These are phyloP conservation scores for Carabus problematicus DNA, from an alignment of 2,888 invertebrate species.

Conservation along the genomic window DNA sequence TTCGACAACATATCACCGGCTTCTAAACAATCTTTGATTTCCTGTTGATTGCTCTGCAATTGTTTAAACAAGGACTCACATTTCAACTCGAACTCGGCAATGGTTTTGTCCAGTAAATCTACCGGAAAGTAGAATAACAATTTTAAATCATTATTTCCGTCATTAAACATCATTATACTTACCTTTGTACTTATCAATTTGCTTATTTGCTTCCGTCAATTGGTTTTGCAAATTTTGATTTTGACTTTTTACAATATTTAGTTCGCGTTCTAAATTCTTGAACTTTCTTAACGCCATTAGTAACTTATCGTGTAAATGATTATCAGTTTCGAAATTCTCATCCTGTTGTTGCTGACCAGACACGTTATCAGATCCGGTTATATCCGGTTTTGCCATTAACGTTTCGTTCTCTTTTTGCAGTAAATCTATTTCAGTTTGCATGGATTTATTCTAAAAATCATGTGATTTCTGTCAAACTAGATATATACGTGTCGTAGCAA, in stretches of 20 bases:
- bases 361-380: background rate
- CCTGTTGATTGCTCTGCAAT: constrained; percentile 47
- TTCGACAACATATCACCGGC: constrained; percentile 51
- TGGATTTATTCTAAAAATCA: constrained; percentile 51
- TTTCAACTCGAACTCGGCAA: constrained; percentile 52
- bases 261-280: constrained; percentile 51
- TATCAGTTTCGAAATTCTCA: constrained; percentile 51
- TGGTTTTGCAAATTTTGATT: constrained; percentile 51
- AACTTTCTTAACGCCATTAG: constrained; percentile 48
- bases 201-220: constrained; percentile 47
- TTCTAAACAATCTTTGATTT: constrained; percentile 50
- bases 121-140: constrained; percentile 17
- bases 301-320: constrained; percentile 51
- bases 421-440: constrained; percentile 53
- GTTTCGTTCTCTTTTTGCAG: constrained; percentile 51
- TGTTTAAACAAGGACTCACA: constrained; percentile 49
- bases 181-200: constrained; percentile 52
- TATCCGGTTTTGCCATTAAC: background rate
- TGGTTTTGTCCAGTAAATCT: constrained; percentile 49
- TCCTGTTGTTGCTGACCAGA: constrained; percentile 34
- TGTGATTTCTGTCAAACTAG: background rate
- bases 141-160: constrained; percentile 12
- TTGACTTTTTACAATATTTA: constrained; percentile 50
- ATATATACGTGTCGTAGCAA: background rate
- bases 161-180: constrained; percentile 15